phyloP scores from a whole-genome alignment of 2,113 vertebrate genomes.

The Engraulis encrasicolus region DNA sequence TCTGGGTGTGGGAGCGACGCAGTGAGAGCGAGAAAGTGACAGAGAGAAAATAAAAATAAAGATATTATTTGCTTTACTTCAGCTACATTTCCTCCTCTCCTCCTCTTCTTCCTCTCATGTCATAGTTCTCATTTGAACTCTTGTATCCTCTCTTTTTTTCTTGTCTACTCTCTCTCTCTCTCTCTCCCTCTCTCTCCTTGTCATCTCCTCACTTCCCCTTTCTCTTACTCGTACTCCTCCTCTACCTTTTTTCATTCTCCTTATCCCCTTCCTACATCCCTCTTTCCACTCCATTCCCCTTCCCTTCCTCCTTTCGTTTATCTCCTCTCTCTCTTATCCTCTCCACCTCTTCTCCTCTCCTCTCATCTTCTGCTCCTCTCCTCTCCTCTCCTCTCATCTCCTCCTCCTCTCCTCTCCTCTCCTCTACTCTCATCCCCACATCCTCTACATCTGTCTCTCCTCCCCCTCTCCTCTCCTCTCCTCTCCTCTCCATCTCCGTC shows the following conservation, averaged over 20 bases:
- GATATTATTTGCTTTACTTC: conserved; percentile 36
- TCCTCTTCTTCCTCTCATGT: background rate
- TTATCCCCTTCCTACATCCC: too few species aligned
- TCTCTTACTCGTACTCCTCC: background rate
- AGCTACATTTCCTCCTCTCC: background rate
- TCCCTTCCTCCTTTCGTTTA: background rate
- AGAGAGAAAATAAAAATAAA: conserved; percentile 27
- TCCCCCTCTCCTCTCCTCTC: background rate
- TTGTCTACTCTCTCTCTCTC: too few species aligned
- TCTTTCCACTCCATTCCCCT: too few species aligned
- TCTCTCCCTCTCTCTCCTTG: too few species aligned
- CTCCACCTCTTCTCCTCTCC: too few species aligned
- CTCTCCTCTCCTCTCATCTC: too few species aligned
- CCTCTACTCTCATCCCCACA: too few species aligned
- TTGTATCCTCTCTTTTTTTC: background rate
- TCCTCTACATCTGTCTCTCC: background rate
- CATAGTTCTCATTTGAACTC: too few species aligned
- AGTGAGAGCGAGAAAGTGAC: background rate
- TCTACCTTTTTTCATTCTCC: too few species aligned
- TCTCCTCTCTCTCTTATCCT: too few species aligned
- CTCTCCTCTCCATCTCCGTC: background rate
- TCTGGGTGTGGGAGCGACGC: background rate
- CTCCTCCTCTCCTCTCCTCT: background rate
- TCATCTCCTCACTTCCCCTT: background rate
- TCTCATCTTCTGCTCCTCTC: too few species aligned